A percentile compares a stretch with the other conserved stretches of the same genome.
phyloP scores from a whole-genome alignment of 64 coral and sea anemone genomes.

The Montipora capricornis region DNA sequence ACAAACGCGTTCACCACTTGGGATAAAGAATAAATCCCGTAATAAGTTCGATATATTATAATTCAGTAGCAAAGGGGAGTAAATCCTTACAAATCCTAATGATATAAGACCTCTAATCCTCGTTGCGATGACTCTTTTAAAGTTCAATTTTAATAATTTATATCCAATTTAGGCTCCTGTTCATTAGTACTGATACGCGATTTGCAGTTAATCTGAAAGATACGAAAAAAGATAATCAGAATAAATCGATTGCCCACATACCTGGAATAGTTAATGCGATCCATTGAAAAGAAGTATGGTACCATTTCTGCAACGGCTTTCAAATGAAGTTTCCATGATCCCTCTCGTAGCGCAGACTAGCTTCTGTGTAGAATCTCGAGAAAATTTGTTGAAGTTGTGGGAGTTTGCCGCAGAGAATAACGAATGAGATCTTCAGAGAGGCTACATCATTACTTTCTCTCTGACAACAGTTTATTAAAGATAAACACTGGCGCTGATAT shows the following conservation, averaged over 20 bases:
- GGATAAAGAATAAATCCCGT: too few species aligned
- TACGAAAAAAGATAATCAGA: too few species aligned
- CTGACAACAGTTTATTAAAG: conserved; percentile 5
- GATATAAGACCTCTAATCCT: neutral
- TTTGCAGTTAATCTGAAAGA: too few species aligned
- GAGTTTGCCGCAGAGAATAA: too few species aligned
- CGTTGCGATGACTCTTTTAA: neutral
- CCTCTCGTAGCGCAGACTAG: conserved; percentile 18
- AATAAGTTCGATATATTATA: too few species aligned
- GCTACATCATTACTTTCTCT: too few species aligned
- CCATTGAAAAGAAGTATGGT: conserved; percentile 8
- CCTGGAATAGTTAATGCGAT: conserved; percentile 44
- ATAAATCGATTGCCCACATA: conserved; percentile 8
- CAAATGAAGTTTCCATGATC: conserved; percentile 37
- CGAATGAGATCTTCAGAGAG: too few species aligned
- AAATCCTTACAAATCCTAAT: neutral
- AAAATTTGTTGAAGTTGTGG: too few species aligned
- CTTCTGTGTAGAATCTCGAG: neutral
- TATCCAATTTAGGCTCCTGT: neutral
- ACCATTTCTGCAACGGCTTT: neutral
- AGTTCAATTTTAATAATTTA: neutral
- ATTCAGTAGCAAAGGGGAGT: neutral
- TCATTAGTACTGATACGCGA: too few species aligned
- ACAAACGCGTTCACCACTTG: too few species aligned
- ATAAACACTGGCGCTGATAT: neutral